phyloP scores from a whole-genome alignment of 2,797 vertebrate genomes.

The Petrocephalus sullivani region DNA sequence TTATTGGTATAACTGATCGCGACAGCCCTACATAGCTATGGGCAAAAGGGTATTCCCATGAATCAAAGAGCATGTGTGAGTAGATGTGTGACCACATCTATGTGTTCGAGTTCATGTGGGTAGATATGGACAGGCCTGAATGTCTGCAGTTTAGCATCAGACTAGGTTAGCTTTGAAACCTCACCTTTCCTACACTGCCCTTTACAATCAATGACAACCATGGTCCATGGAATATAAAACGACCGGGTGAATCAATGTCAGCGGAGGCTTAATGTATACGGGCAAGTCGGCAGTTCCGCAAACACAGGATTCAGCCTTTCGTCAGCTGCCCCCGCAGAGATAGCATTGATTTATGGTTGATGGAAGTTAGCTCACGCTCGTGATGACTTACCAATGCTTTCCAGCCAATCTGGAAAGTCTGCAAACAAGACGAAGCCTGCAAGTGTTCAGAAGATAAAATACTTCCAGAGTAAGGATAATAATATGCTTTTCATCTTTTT shows the following conservation, averaged over 20 bases:
- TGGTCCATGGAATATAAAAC: conserved; percentile 16
- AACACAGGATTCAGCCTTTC: conserved; percentile 3
- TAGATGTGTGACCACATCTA: neutral
- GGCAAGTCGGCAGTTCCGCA: conserved; percentile 3
- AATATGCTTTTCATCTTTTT: neutral
- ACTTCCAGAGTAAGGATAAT: neutral
- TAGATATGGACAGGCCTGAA: neutral
- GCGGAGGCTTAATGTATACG: neutral
- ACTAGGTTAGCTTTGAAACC: neutral
- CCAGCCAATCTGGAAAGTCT: neutral
- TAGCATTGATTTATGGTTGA: conserved; percentile 18
- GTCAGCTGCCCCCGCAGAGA: neutral
- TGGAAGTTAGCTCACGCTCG: neutral
- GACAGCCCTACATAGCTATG: neutral
- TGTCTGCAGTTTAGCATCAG: neutral
- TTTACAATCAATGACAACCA: neutral
- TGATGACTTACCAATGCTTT: neutral
- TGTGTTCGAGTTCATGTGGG: neutral
- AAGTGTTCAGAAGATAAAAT: neutral
- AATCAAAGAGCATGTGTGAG: neutral
- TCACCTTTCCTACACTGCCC: neutral
- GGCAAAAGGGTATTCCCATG: neutral
- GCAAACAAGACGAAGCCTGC: neutral
- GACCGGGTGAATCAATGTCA: conserved; percentile 17
- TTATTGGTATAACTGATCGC: neutral